phyloP scores from a whole-genome alignment of 2,797 vertebrate species.

The Spea hammondii region DNA sequence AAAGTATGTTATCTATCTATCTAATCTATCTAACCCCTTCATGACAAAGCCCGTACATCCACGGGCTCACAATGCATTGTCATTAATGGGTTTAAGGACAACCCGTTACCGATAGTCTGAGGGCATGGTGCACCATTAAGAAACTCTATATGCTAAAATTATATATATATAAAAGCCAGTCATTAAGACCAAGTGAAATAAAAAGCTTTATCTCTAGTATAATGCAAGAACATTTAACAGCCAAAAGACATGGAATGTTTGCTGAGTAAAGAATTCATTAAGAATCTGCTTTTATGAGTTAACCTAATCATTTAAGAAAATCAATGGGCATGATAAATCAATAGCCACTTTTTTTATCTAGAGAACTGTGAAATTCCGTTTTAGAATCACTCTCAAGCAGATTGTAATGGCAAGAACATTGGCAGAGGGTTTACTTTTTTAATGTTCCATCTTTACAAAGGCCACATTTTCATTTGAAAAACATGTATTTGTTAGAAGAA shows the following conservation, averaged over 20 bases:
- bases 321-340: conserved; percentile 52
- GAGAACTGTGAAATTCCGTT: conserved; percentile 49
- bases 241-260: conserved; percentile 52
- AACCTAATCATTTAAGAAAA: conserved; percentile 53
- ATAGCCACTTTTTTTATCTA: conserved; percentile 49
- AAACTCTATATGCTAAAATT: conserved; percentile 35
- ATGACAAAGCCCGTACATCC: no score
- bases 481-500: conserved; percentile 40
- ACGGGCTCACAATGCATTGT: no score
- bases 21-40: not conserved
- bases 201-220: conserved; percentile 47
- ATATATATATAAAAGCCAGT: conserved; percentile 44
- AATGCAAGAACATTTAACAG: conserved; percentile 39
- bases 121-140: conserved; percentile 24
- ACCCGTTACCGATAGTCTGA: conserved; percentile 2
- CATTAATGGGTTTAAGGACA: no score
- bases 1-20: no score
- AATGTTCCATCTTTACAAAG: conserved; percentile 43
- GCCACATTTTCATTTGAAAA: conserved; percentile 52
- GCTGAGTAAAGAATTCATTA: conserved; percentile 53
- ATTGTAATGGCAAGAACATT: conserved; percentile 34
- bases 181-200: conserved; percentile 40
- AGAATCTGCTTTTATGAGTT: conserved; percentile 48
- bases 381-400: conserved; percentile 33
- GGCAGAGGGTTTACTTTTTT: conserved; percentile 12